Evolutionary conservation across 2,888 invertebrate species (phyloP), one percentile per base, ranked within the genome.

Genomic region (Schizaphis graminum): DNA sequence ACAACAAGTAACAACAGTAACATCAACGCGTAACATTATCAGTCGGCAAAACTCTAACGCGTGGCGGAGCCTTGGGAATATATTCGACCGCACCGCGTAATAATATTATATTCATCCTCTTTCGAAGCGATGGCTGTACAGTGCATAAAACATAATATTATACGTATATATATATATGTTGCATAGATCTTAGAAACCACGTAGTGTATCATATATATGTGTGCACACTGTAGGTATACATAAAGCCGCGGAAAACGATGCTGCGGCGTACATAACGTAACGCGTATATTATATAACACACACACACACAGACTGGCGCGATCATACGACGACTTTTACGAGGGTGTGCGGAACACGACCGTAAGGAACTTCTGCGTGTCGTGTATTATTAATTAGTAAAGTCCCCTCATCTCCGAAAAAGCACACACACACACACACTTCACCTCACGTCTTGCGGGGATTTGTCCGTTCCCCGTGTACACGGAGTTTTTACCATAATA

Each of bases 301-400:
- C 87, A 49, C 49, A 53, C n/a, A 87, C 53, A 49, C 49, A 53
- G 21, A 53, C 53, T 24, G n/a, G 10, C 88, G 10, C 21, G 21
- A 53, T 16, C 2, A 28, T 49, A 86, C 44, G 77, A 77, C 88
- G 53, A 77, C 5, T 49, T 47, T n/a, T 16, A 53, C n/a, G n/a
- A n/a, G 21, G 16, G 89, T 28, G 89, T 44, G 44, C 4, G 13
- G 44, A 57, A 16, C 7, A 57, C 35, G 90, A 67, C 61, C 49
- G 41, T 84, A 91, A 84, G 91, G 53, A 91, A 91, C 41, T 91
- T 91, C 57, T 47, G 85, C 92, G 92, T 56, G 86, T 87, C 86
- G 92, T 92, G 86, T 92, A 92, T 92, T 87, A 92, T 92, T 92
- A 92, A 92, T 92, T 92, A 92, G 47, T 87, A 16, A 41, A 56